Base-by-base conservation (phyloP, 1,140 invertebrate species). In the Bradysia coprophila region DNA sequence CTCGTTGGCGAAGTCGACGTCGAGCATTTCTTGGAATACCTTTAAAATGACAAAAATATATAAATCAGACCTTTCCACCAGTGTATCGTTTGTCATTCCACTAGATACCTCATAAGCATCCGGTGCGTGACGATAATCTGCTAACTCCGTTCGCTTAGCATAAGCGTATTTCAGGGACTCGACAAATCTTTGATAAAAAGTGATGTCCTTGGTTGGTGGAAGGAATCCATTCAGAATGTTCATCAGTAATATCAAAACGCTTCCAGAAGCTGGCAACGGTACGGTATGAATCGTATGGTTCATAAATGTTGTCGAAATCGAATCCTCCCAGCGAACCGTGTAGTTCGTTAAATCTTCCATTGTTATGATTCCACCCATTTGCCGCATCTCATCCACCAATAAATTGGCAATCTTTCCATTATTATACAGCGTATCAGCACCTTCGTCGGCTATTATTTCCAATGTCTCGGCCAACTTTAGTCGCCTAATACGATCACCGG, bases 221-320 rank as follows among this genome's bases (percentile, higher is more conserved):
- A 89, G 95, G 71, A 66, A 39, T 22, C 38, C 21, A 40, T 78
- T 69, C 45, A 94, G 55, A 38, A 91, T 67, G 50, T 83, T 83
- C 39, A 93, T 54, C n/a, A 91, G 87, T 53, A 85, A 87, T 0
- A 67, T 63, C 15, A 93, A 59, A 20, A 80, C 64, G 13, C 72
- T 64, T 2, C 89, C 88, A 16, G 81, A 79, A 22, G 80, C 81
- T 0, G 89, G 88, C 10, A 83, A 72, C 6, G 81, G 79, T 3
- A 73, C 65, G 1, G 80, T 71, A 51, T 76, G 76, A 4, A 90
- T 51, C 0, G 64, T 79, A 5, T 72, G 10, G 13, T 23, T 63
- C 16, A 62, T 62, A 3, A 59, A 61, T 4, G 79, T 34, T 5
- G 61, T 57, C 2, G 66, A 49, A 24, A 47, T 44, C 6, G 76